Conservation (phyloP, 2,888 invertebrate genomes). For the Diploptera punctata region DNA sequence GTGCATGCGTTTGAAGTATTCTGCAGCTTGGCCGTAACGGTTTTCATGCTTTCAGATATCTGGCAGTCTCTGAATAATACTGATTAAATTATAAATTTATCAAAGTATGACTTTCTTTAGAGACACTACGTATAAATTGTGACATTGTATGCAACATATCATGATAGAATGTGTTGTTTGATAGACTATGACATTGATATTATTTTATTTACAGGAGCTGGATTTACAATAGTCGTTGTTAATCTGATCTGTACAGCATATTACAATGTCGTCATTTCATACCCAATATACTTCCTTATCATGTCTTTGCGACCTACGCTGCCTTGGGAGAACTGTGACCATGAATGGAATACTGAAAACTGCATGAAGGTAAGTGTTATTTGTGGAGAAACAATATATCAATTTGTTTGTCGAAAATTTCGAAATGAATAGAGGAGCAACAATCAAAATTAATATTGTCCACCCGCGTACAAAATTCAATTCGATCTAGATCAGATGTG, state of each 20-base stretch:
- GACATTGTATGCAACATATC: no score
- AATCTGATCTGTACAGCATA: constrained; percentile 83
- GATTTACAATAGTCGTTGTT: constrained; percentile 80
- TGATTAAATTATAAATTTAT: no score
- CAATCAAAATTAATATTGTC: background rate
- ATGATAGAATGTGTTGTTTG: no score
- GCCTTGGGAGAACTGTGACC: constrained; percentile 80
- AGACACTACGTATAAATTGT: no score
- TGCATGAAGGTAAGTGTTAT: constrained; percentile 66
- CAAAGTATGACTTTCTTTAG: no score
- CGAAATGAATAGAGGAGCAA: background rate
- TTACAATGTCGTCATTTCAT: constrained; percentile 85
- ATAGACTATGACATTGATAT: no score
- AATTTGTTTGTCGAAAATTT: background rate
- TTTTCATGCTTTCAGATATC: no score
- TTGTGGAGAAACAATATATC: background rate
- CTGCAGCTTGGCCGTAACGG: no score
- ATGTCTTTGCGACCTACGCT: constrained; percentile 70
- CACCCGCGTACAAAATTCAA: background rate
- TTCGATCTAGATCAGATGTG: background rate
- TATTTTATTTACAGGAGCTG: constrained; percentile 80
- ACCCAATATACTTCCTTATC: constrained; percentile 81
- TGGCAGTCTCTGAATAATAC: no score
- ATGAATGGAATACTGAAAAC: constrained; percentile 81
- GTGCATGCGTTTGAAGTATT: no score